Evolutionary conservation across 2,113 vertebrate genomes (phyloP).

Genomic region (Percopsis transmontana): DNA sequence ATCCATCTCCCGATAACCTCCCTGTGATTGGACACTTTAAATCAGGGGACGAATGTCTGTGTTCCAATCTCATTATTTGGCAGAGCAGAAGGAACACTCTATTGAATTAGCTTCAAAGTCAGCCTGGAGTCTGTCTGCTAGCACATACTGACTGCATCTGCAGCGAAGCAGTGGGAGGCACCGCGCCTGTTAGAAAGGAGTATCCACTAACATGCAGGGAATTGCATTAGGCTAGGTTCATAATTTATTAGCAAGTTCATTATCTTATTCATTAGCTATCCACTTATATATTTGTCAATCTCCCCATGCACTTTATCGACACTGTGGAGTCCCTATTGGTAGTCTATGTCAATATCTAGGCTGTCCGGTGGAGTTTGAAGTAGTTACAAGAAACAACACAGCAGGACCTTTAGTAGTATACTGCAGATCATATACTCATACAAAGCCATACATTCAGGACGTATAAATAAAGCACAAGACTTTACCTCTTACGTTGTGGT

Average conservation of each 20-base stretch:
- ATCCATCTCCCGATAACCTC: constrained; percentile 47
- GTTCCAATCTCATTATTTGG: constrained; percentile 62
- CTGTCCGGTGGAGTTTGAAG: neutral
- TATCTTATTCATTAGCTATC: too few species aligned
- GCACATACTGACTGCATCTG: constrained; percentile 17
- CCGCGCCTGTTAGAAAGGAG: constrained; percentile 23
- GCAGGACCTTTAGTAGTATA: too few species aligned
- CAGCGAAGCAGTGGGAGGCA: constrained; percentile 14
- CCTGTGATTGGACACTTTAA: constrained; percentile 69
- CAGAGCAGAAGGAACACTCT: constrained; percentile 45
- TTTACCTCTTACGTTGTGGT: constrained; percentile 6
- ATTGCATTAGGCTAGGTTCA: neutral
- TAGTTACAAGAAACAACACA: neutral
- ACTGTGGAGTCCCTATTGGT: neutral
- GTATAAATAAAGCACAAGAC: constrained; percentile 11
- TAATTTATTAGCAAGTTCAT: neutral
- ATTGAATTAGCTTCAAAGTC: constrained; percentile 68
- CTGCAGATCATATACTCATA: neutral
- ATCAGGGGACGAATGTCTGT: constrained; percentile 53
- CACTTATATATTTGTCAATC: too few species aligned
- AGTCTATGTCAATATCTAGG: neutral
- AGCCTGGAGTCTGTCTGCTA: constrained; percentile 35
- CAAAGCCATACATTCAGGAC: neutral
- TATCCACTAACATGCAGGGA: constrained; percentile 4
- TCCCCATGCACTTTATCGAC: neutral